phyloP scores from a whole-genome alignment of 2,113 vertebrate genomes.

The Calonectris borealis region DNA sequence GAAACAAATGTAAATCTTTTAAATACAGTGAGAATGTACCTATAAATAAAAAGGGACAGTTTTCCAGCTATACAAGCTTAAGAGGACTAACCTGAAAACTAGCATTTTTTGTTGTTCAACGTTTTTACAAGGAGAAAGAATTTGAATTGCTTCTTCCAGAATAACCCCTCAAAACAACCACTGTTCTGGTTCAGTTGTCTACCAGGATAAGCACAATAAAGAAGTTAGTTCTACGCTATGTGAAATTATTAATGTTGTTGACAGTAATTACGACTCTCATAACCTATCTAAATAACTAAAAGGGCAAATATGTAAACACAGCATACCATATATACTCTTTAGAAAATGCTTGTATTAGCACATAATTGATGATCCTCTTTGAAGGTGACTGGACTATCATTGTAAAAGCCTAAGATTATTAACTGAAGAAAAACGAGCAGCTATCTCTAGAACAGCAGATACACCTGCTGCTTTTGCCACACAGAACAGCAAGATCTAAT shows the following conservation, averaged over 20 bases:
- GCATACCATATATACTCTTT: neutral
- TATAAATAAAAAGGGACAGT: conserved; percentile 11
- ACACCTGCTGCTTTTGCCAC: neutral
- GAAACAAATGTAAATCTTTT: conserved; percentile 3
- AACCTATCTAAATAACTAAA: conserved; percentile 50
- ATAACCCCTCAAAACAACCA: neutral
- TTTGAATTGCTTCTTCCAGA: neutral
- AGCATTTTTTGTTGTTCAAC: neutral
- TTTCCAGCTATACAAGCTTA: neutral
- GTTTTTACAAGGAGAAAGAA: neutral
- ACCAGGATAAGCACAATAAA: neutral
- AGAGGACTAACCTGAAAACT: neutral
- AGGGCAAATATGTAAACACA: neutral
- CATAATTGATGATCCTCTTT: conserved; percentile 31
- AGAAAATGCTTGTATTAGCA: neutral
- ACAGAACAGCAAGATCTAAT: conserved; percentile 43
- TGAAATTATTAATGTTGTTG: conserved; percentile 48
- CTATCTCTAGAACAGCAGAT: conserved; percentile 41
- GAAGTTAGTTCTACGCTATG: neutral
- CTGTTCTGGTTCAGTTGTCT: conserved; percentile 9
- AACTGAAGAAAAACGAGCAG: conserved; percentile 44
- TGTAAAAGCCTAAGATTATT: conserved; percentile 59
- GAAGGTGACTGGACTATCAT: conserved; percentile 59
- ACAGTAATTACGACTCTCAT: conserved; percentile 41
- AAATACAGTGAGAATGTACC: neutral